A percentile compares a stretch with the other conserved stretches of the same genome.
Conservation (phyloP, 1,140 invertebrate genomes). For the Zaprionus ghesquierei region DNA sequence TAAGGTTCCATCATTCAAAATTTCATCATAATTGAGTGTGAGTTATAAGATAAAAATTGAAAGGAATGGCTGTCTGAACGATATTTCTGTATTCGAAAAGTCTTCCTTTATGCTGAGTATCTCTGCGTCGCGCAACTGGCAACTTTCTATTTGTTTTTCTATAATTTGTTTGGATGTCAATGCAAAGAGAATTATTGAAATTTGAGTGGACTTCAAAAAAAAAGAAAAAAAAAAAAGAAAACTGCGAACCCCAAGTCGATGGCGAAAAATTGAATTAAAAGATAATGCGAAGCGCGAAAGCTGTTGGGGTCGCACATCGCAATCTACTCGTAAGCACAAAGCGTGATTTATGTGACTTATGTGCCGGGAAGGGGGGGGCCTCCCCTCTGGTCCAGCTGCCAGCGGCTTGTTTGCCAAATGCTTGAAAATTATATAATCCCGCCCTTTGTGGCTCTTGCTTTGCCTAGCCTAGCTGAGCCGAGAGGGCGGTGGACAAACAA, state of each 20-base stretch:
- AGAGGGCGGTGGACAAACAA: conserved; percentile 7
- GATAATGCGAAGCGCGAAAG: conserved; percentile 56
- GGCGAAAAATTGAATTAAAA: conserved; percentile 75
- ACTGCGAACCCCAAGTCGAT: conserved; percentile 34
- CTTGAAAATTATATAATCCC: conserved; percentile 75
- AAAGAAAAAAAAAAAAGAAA: too few species aligned
- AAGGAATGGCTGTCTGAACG: too few species aligned
- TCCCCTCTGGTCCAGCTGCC: conserved; percentile 1
- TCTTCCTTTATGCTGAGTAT: not conserved
- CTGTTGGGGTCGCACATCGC: conserved; percentile 5
- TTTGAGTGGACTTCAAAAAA: conserved; percentile 76
- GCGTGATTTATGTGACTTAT: conserved; percentile 80
- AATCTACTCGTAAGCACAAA: conserved; percentile 36
- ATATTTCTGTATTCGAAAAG: not conserved
- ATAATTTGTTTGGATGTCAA: conserved; percentile 68
- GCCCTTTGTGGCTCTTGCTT: conserved; percentile 18
- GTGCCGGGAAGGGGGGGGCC: too few species aligned
- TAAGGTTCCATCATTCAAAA: not conserved
- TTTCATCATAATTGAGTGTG: not conserved
- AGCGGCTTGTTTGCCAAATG: conserved; percentile 69
- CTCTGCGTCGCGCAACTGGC: not conserved
- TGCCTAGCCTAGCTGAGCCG: not conserved
- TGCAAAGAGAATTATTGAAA: conserved; percentile 74
- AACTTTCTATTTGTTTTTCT: conserved; percentile 17
- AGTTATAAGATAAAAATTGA: not conserved